Evolutionary conservation across 2,113 vertebrate species (phyloP), one percentile per base, ranked within the genome.

Genomic region (Lichenostomus cassidix): DNA sequence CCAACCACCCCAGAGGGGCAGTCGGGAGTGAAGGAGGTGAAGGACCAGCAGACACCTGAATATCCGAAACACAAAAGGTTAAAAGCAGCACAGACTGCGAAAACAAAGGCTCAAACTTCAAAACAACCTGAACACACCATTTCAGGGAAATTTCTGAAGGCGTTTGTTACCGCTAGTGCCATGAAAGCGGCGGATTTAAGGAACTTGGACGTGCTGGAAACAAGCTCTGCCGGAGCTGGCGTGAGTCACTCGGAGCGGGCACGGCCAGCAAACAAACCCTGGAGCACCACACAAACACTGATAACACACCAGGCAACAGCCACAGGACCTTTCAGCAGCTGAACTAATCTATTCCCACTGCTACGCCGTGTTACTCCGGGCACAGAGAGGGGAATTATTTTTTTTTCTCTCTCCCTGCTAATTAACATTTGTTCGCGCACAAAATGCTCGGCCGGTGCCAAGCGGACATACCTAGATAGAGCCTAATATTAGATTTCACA

Each of bases 401-500:
- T 77, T 77, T 55, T 65, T 52, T 64, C 28, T 8, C 56, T 83
- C 15, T 22, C 60, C 58, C 73, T 33, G 90, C 80, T 97, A 97
- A 97, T 97, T 96, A 97, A 94, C 93, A 50, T 97, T 95, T 97
- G 89, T 96, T 94, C 83, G 19, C 88, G 1, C 70, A 94, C 94
- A 92, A 91, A 95, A 94, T 68, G 74, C 92, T 4, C 33, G 73
- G 71, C 79, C 10, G 25, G 73, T 92, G 96, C 96, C 97, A 97
- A 96, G 70, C 94, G 95, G 96, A 97, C 96, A 96, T 97, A 94
- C 95, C 97, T 96, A 96, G 96, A 96, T 95, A 91, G 79, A 95
- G 93, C 92, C 93, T 93, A 95, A 97, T 93, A 96, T 97, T 97
- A 94, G 94, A 95, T 97, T 97, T 92, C 93, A 92, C 95, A 94